Evolutionary conservation across 2,113 vertebrate species (phyloP).

Genomic region (Atrichornis clamosus): DNA sequence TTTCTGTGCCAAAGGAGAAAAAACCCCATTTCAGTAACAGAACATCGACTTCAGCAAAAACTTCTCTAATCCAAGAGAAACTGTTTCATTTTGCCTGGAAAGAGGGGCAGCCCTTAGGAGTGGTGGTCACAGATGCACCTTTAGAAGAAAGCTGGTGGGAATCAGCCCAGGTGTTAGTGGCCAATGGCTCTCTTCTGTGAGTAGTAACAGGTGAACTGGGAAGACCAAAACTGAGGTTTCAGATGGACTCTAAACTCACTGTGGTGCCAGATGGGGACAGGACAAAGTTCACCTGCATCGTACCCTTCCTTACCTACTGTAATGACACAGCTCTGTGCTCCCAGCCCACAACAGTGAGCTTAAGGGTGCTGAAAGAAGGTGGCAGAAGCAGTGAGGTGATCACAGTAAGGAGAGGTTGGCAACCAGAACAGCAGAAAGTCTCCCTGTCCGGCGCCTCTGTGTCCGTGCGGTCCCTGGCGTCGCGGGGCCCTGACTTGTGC

Average conservation of each 20-base stretch:
- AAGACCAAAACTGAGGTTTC: not conserved
- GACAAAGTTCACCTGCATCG: not conserved
- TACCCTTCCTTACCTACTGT: not conserved
- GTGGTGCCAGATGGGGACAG: not conserved
- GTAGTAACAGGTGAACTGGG: not conserved
- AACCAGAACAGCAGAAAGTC: not conserved
- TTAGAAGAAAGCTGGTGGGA: not conserved
- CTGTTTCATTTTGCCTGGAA: not conserved
- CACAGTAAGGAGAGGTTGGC: fast-evolving
- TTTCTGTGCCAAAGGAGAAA: not conserved
- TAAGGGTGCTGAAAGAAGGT: not conserved
- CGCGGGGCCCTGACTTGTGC: not conserved
- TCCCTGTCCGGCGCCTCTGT: fast-evolving
- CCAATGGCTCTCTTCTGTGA: fast-evolving
- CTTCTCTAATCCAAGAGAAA: not conserved
- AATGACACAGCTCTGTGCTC: not conserved
- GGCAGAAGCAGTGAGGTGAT: not conserved
- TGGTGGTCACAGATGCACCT: not conserved
- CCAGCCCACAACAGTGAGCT: not conserved
- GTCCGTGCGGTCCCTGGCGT: fast-evolving
- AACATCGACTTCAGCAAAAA: not conserved
- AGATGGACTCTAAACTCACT: fast-evolving
- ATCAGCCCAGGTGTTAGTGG: not conserved
- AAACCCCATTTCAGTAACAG: not conserved
- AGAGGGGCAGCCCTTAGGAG: not conserved